These are phyloP conservation scores for Coelopa pilipes DNA, from an alignment of 2,888 invertebrate species.

Conservation along the genomic window DNA sequence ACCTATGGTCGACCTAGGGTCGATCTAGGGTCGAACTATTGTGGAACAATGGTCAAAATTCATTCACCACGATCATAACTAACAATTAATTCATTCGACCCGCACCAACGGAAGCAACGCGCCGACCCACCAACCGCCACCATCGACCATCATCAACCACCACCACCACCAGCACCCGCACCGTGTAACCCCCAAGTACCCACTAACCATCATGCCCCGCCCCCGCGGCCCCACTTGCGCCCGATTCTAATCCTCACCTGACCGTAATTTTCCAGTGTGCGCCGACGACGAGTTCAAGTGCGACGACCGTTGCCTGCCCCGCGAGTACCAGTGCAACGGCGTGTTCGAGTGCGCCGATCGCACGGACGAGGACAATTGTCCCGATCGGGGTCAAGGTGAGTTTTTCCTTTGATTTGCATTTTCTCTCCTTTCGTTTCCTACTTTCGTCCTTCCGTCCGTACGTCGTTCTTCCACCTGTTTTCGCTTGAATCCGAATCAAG, in stretches of 20 bases:
- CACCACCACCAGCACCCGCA: not conserved
- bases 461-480: not conserved
- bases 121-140: not conserved
- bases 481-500: no score
- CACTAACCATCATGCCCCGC: not conserved
- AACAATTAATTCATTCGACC: no score
- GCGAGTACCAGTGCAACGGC: conserved; percentile 72
- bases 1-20: no score
- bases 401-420: conserved; percentile 39
- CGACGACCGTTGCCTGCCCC: conserved; percentile 72
- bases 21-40: no score
- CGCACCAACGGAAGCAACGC: not conserved
- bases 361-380: conserved; percentile 76
- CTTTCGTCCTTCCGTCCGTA: not conserved
- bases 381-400: conserved; percentile 44
- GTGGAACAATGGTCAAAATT: no score
- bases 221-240: not conserved
- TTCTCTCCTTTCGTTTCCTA: conserved; percentile 24
- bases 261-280: conserved; percentile 51
- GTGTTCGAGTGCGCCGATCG: conserved; percentile 72
- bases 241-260: conserved; percentile 20
- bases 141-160: no score
- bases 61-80: no score
- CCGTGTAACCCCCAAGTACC: not conserved
- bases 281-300: conserved; percentile 72